Conservation (phyloP, 2,888 invertebrate species). For the Trachelus stipa region DNA sequence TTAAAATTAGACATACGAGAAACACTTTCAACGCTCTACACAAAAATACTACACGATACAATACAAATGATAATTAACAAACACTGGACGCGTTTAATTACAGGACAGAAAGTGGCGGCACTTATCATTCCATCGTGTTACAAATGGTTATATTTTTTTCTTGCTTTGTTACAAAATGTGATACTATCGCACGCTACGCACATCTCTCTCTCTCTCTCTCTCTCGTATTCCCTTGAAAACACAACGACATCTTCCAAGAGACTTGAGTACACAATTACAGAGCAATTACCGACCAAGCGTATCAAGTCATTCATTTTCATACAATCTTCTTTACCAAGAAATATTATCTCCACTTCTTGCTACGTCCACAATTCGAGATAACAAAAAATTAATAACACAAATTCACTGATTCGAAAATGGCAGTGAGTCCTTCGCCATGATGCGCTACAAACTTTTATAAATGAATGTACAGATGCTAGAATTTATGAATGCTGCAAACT, state of each 20-base stretch:
- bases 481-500: neutral
- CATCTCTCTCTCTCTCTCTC: neutral
- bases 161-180: conserved; percentile 55
- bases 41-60: neutral
- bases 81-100: neutral
- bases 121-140: conserved; percentile 37
- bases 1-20: neutral
- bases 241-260: neutral
- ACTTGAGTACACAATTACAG: neutral
- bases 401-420: neutral
- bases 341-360: neutral
- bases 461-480: neutral
- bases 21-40: neutral
- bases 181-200: neutral
- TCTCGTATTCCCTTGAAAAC: neutral
- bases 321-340: neutral
- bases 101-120: neutral
- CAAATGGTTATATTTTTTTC: conserved; percentile 57
- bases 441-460: neutral
- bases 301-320: neutral
- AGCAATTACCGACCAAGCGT: neutral
- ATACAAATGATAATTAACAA: neutral
- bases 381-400: neutral
- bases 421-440: neutral
- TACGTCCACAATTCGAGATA: neutral